Evolutionary conservation across 1,140 invertebrate genomes (phyloP), one percentile per base, ranked within the genome.

Genomic region (Probaryconus sp.): DNA sequence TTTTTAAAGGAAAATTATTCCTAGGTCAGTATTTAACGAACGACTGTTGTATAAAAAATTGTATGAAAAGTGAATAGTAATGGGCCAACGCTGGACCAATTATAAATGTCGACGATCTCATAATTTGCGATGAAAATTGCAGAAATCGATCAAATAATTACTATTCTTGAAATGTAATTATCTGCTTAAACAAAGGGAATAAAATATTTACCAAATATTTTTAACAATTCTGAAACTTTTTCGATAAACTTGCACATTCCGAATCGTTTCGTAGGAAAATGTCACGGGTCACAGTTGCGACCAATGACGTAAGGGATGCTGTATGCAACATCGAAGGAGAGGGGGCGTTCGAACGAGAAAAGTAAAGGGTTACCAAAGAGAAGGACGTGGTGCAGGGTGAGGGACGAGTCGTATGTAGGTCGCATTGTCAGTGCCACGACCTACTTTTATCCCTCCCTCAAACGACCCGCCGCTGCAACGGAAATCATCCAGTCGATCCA

Each of bases 391-490:
- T 7, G 35, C 24, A 50, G 55, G 20, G 30, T 17, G 5, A 24
- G 43, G 48, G 28, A 51, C 35, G 63, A 81, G 50, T 64, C 71
- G 53, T 76, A 81, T 80, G 68, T 82, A 78, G 80, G 79, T 79
- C 80, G 76, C 48, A 82, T 78, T 81, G 76, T 81, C 79, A 78
- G 79, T 82, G 79, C 76, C 79, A 80, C 74, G 77, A 79, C 80
- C 80, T 76, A 48, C 73, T 73, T 82, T 74, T 45, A 30, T 18
- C 6, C 17, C 11, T 13, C 16, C 31, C 40, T 28, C 42, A 1
- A 14, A 11, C 51, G 6, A 48, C 13, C 37, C 40, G 10, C 26
- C 11, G 30, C 45, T 56, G 43, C 58, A 50, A 45, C 73, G 73
- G 64, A 78, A 75, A 74, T 58, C 58, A 71, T 50, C 26, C 28